A percentile compares a stretch with the other conserved stretches of the same genome.
Conservation (phyloP, 2,113 vertebrate genomes). For the Rhegmatorhina hoffmannsi region DNA sequence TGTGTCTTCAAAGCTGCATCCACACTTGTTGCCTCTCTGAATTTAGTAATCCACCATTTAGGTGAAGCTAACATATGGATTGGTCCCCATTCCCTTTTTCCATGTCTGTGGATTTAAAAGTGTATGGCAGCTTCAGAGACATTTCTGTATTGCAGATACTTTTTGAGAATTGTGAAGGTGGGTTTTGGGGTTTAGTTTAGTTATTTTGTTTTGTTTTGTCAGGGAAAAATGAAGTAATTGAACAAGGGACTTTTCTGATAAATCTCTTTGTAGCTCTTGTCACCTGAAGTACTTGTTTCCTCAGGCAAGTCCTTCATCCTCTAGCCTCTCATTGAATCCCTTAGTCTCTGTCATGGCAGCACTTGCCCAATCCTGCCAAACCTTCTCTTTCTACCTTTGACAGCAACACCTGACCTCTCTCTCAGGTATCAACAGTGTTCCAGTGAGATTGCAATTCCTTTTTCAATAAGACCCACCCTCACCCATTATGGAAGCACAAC, state of each 20-base stretch:
- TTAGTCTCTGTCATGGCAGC: neutral
- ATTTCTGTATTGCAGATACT: neutral
- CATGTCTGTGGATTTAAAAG: neutral
- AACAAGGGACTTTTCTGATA: neutral
- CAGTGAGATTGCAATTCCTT: neutral
- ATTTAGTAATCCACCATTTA: neutral
- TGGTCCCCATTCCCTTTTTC: neutral
- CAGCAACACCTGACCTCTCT: neutral
- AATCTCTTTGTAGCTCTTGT: neutral
- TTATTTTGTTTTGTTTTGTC: neutral
- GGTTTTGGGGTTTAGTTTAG: neutral
- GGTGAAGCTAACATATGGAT: neutral
- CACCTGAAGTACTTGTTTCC: neutral
- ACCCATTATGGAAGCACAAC: neutral
- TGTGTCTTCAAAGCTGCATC: neutral
- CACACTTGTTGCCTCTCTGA: neutral
- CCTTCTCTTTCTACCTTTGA: neutral
- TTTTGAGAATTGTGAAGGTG: neutral
- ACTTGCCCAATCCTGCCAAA: neutral
- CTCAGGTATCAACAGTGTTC: neutral
- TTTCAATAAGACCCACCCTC: neutral
- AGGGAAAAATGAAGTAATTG: neutral
- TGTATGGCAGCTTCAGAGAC: neutral
- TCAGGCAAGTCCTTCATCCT: neutral
- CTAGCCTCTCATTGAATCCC: neutral